Conservation (phyloP, 2,888 invertebrate genomes). For the Plutella xylostella region DNA sequence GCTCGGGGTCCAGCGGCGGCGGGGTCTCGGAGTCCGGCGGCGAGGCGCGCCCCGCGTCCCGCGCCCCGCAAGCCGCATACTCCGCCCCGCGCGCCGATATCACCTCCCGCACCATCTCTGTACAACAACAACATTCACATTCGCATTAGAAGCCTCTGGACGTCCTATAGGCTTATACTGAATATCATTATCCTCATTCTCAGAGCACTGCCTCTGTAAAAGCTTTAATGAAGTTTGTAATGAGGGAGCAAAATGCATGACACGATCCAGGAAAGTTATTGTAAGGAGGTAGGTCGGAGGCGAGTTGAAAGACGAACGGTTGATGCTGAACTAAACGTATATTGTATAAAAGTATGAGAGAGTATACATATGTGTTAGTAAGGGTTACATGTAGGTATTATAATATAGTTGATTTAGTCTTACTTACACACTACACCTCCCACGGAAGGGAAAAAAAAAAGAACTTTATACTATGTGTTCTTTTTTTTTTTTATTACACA, state of each 20-base stretch:
- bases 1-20: conserved; percentile 24
- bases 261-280: no score
- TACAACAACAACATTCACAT: conserved; percentile 1
- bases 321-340: no score
- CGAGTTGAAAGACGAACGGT: no score
- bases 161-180: not conserved
- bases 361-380: no score
- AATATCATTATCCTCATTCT: not conserved
- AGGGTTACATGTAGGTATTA: no score
- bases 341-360: no score
- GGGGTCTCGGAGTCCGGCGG: conserved; percentile 29
- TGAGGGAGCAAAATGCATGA: not conserved
- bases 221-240: not conserved
- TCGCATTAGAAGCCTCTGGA: not conserved
- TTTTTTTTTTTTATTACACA: no score
- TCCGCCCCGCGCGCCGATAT: conserved; percentile 79
- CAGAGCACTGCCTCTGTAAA: not conserved
- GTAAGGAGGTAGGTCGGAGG: no score
- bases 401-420: no score
- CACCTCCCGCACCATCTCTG: conserved; percentile 77
- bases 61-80: conserved; percentile 56
- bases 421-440: no score
- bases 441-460: no score
- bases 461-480: no score
- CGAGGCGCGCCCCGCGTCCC: conserved; percentile 22